Conservation (phyloP, 2,888 invertebrate genomes). For the Scaptomyza caliginosa region DNA sequence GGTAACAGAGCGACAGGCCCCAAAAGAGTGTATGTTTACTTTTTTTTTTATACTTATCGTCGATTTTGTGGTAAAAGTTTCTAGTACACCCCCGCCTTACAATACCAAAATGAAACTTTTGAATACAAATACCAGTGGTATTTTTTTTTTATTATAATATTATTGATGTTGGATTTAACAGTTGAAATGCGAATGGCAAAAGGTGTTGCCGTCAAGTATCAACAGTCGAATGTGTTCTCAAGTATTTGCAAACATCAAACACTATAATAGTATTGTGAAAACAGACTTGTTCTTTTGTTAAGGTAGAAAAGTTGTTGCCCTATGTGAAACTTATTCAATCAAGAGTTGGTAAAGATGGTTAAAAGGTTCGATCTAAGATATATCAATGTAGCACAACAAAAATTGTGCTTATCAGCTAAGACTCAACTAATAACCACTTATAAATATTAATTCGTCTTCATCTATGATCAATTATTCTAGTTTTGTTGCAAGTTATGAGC, state of each 20-base stretch:
- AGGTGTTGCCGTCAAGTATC: slow-evolving; percentile 51
- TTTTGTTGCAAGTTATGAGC: slow-evolving; percentile 31
- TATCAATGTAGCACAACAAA: too few relatives aligned
- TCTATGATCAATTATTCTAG: slow-evolving; percentile 21
- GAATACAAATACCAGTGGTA: slow-evolving; percentile 26
- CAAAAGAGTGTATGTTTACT: slow-evolving; percentile 12
- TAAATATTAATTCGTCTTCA: background rate
- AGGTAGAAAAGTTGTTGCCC: background rate
- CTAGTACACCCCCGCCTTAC: slow-evolving; percentile 6
- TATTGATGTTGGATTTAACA: slow-evolving; percentile 24
- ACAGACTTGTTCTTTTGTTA: background rate
- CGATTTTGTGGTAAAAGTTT: slow-evolving; percentile 32
- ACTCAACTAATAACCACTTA: slow-evolving; percentile 3
- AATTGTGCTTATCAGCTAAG: too few relatives aligned
- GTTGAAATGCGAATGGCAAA: slow-evolving; percentile 29
- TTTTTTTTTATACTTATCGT: slow-evolving; percentile 20
- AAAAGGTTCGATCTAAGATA: too few relatives aligned
- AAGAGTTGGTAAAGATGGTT: too few relatives aligned
- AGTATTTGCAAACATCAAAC: background rate
- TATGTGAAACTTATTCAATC: background rate
- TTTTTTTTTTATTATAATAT: slow-evolving; percentile 17
- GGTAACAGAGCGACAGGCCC: slow-evolving; percentile 49
- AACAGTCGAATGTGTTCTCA: slow-evolving; percentile 9
- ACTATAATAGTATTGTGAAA: background rate
- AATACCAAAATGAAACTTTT: slow-evolving; percentile 38